Conservation (phyloP, 2,797 vertebrate species). For the Amblyopsis hoosieri region DNA sequence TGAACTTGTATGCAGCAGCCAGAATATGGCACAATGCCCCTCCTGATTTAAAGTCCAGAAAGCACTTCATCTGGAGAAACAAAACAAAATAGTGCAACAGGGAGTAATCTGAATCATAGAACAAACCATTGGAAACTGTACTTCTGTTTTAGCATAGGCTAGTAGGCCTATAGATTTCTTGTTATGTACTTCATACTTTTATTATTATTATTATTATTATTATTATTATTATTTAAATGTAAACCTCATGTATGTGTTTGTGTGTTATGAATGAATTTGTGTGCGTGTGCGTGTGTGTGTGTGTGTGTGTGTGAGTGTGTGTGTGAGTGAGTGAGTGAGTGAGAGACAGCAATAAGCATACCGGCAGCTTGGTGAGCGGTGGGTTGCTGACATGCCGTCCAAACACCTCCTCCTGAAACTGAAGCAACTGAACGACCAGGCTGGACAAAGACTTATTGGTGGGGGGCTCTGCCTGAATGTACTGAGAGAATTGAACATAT, state of each 20-base stretch:
- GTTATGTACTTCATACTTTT: too few species aligned
- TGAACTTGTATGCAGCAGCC: conserved; percentile 98
- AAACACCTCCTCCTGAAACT: conserved; percentile 98
- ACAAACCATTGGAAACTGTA: too few species aligned
- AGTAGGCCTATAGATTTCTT: too few species aligned
- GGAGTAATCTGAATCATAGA: too few species aligned
- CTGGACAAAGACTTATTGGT: conserved; percentile 98
- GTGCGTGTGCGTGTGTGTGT: neutral
- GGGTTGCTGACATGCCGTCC: conserved; percentile 98
- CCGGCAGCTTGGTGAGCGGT: conserved; percentile 93
- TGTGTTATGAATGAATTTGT: neutral
- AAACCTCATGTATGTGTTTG: too few species aligned
- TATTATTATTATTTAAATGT: too few species aligned
- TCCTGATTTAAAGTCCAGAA: conserved; percentile 97
- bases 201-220: too few species aligned
- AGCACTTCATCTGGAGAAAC: conserved; percentile 89
- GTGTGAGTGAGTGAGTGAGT: neutral
- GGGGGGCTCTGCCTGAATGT: conserved; percentile 97
- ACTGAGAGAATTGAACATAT: conserved; percentile 69
- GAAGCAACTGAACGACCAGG: conserved; percentile 94
- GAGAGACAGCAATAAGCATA: conserved; percentile 45
- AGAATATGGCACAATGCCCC: conserved; percentile 95
- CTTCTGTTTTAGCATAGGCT: too few species aligned
- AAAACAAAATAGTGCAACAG: conserved; percentile 16
- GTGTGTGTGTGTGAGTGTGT: neutral